phyloP scores from a whole-genome alignment of 2,113 vertebrate genomes.

The Petrocephalus zakoni region DNA sequence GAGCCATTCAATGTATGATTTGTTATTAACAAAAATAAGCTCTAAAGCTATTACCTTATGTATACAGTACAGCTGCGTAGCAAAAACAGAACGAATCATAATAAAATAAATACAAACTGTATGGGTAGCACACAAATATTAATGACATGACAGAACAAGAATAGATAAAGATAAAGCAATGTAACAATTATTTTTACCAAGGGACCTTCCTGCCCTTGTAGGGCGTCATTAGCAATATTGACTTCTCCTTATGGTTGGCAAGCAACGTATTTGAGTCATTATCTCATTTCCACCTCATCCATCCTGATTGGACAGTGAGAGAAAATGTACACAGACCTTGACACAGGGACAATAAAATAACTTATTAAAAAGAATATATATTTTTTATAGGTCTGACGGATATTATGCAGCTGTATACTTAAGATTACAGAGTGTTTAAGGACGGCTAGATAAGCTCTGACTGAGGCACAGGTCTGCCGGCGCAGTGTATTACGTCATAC shows the following conservation, averaged over 20 bases:
- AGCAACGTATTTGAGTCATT: conserved; percentile 3
- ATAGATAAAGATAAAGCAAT: neutral
- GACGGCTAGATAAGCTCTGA: neutral
- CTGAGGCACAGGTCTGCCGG: neutral
- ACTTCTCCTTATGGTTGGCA: neutral
- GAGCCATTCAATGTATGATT: neutral
- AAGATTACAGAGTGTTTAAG: neutral
- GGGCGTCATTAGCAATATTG: neutral
- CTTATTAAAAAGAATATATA: neutral
- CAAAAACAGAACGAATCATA: neutral
- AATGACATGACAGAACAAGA: neutral
- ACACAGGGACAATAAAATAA: neutral
- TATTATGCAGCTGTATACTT: neutral
- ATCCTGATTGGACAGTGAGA: neutral
- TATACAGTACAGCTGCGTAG: neutral
- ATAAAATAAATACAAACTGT: neutral
- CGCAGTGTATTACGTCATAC: neutral
- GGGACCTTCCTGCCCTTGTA: neutral
- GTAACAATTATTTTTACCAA: neutral
- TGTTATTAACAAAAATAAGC: neutral
- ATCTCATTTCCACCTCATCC: neutral
- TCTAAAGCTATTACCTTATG: neutral
- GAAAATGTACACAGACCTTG: neutral
- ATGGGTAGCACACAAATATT: neutral
- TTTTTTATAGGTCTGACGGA: neutral